phyloP scores from a whole-genome alignment of 2,113 vertebrate species.

The Sturnus vulgaris region DNA sequence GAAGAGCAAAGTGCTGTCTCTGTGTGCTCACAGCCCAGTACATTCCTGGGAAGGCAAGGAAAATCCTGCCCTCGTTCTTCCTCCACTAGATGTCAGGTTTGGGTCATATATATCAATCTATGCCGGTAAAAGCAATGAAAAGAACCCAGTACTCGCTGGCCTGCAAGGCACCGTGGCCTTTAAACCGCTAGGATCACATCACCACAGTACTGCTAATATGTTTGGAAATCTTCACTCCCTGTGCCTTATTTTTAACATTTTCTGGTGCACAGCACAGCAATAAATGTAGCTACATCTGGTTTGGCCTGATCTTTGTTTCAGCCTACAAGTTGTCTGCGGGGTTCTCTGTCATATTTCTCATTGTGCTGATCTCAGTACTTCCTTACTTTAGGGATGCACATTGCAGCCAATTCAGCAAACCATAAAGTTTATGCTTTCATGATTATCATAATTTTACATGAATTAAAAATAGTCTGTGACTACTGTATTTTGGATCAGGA shows the following conservation, averaged over 20 bases:
- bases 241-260: neutral
- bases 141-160: neutral
- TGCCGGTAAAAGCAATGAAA: neutral
- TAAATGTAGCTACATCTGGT: neutral
- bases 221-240: neutral
- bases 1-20: neutral
- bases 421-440: neutral
- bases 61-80: neutral
- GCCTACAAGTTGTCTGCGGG: neutral
- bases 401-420: neutral
- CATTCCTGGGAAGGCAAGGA: neutral
- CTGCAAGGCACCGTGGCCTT: neutral
- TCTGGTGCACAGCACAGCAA: neutral
- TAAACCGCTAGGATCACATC: neutral
- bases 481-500: neutral
- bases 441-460: neutral
- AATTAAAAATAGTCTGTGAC: neutral
- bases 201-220: neutral
- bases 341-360: neutral
- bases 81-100: conserved; percentile 64
- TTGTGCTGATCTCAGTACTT: neutral
- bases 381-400: neutral
- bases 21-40: accelerated
- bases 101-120: neutral
- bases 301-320: neutral